These are phyloP conservation scores for Corticium candelabrum DNA, from an alignment of 37 sponge, comb jelly and placozoan species.

Conservation along the genomic window DNA sequence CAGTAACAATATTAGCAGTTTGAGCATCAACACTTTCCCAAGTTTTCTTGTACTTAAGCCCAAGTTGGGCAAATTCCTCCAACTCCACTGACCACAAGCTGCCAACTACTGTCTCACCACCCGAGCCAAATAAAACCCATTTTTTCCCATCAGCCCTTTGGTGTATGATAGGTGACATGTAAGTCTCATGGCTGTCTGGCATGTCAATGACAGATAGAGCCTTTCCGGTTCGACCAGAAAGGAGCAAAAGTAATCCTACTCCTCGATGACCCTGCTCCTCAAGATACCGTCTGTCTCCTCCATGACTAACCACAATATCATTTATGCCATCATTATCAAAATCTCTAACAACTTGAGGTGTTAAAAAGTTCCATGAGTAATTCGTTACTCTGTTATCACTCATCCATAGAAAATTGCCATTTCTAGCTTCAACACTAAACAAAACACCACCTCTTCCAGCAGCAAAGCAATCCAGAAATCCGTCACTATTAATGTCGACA, in stretches of 20 bases:
- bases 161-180: constrained; percentile 59
- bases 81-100: background rate
- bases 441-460: constrained; percentile 38
- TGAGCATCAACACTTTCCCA: background rate
- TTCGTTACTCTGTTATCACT: constrained; percentile 15
- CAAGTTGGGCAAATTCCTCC: background rate
- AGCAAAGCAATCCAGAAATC: constrained; percentile 40
- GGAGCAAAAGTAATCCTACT: background rate
- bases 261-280: background rate
- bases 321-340: constrained; percentile 63
- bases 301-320: constrained; percentile 53
- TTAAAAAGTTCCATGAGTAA: constrained; percentile 51
- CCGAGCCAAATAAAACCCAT: background rate
- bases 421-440: constrained; percentile 19
- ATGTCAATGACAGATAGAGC: constrained; percentile 13
- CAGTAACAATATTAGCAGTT: background rate
- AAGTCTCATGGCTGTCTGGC: constrained; percentile 68
- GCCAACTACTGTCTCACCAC: background rate
- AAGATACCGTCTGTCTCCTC: constrained; percentile 38
- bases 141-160: background rate
- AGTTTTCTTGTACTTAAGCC: background rate
- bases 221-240: constrained; percentile 14
- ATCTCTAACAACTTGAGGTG: constrained; percentile 47
- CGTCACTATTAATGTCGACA: constrained; percentile 45
- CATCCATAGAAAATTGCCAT: constrained; percentile 44